Percentiles rank a stretch among this genome's conserved stretches.
Conservation (phyloP, 2,888 invertebrate species). For the Bembecia ichneumoniformis region DNA sequence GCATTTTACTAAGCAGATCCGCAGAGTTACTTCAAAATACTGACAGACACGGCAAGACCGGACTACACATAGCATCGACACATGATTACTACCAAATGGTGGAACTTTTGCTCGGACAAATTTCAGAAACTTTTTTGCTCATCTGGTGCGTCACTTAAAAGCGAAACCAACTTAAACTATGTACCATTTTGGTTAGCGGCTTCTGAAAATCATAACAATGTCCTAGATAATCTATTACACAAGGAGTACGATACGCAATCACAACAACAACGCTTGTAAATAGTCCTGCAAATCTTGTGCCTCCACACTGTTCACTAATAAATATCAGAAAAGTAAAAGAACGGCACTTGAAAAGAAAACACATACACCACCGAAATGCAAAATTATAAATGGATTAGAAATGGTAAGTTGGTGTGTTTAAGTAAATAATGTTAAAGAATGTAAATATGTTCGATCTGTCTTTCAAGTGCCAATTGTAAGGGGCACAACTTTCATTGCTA, state of each 20-base stretch:
- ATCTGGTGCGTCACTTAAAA: conserved; percentile 95
- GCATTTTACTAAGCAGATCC: conserved; percentile 94
- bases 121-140: conserved; percentile 96
- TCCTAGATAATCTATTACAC: conserved; percentile 94
- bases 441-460: too few relatives aligned
- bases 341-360: too few relatives aligned
- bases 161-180: conserved; percentile 95
- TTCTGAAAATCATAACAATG: conserved; percentile 96
- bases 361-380: too few relatives aligned
- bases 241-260: conserved; percentile 98
- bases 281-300: too few relatives aligned
- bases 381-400: too few relatives aligned
- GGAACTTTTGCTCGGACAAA: conserved; percentile 96
- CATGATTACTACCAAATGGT: conserved; percentile 99
- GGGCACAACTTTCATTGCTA: too few relatives aligned
- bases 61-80: conserved; percentile 96
- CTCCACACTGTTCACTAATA: too few relatives aligned
- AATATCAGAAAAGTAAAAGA: too few relatives aligned
- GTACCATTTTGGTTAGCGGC: conserved; percentile 99
- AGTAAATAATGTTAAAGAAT: too few relatives aligned
- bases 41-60: conserved; percentile 97
- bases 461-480: too few relatives aligned
- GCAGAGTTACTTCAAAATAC: conserved; percentile 93
- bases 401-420: too few relatives aligned
- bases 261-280: too few relatives aligned